Evolutionary conservation across 1,140 invertebrate species (phyloP).

Genomic region (Bombus picipes): DNA sequence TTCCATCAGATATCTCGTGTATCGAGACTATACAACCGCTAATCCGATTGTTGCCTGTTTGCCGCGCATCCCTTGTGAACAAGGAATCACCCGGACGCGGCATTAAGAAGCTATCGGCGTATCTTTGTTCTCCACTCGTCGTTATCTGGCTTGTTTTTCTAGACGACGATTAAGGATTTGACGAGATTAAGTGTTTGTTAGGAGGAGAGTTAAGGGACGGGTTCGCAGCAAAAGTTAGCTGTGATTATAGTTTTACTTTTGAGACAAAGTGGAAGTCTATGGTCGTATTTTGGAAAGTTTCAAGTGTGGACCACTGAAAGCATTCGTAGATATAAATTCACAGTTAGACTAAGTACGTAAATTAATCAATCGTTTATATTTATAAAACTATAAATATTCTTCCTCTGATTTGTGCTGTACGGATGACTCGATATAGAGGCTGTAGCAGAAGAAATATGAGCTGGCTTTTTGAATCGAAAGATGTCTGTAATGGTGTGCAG

Average conservation of each 20-base stretch:
- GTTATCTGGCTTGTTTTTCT: not conserved
- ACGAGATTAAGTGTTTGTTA: not conserved
- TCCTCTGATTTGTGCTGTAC: no score
- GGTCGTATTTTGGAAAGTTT: no score
- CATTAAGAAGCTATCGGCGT: constrained; percentile 24
- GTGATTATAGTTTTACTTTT: not conserved
- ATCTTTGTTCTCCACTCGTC: not conserved
- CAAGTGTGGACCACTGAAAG: no score
- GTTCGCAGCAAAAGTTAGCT: not conserved
- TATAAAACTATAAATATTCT: no score
- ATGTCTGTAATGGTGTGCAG: no score
- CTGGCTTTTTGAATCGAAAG: no score
- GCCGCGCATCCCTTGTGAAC: constrained; percentile 27
- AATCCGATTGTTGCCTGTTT: constrained; percentile 44
- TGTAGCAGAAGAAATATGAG: no score
- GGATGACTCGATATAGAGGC: no score
- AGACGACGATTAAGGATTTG: not conserved
- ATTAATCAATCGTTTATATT: no score
- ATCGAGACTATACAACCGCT: constrained; percentile 21
- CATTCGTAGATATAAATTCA: no score
- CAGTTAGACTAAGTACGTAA: no score
- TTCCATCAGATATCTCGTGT: not conserved
- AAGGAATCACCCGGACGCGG: not conserved
- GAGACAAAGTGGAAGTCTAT: not conserved
- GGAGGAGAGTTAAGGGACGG: not conserved